phyloP scores from a whole-genome alignment of 2,113 vertebrate genomes.

The Oreochromis aureus region DNA sequence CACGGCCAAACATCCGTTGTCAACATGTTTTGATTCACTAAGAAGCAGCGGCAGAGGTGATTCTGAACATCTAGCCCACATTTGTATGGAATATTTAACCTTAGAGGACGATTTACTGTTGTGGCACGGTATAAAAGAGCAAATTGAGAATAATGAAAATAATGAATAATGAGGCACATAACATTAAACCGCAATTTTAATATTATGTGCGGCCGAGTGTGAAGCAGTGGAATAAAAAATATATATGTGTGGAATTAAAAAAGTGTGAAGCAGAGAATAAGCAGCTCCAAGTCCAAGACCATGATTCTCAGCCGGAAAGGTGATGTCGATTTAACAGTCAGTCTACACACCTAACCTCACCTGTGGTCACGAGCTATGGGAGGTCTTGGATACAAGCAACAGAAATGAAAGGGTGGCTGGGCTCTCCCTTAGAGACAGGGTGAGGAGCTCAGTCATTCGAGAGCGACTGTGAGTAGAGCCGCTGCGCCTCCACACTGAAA shows the following conservation, averaged over 20 bases:
- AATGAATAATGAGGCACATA: neutral
- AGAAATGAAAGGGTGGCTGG: neutral
- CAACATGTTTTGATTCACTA: neutral
- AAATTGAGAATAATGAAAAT: neutral
- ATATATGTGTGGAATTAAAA: neutral
- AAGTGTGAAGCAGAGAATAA: neutral
- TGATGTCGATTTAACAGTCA: neutral
- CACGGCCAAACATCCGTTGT: fast-evolving
- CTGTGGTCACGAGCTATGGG: neutral
- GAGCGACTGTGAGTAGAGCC: neutral
- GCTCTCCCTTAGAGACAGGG: neutral
- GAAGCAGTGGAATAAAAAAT: neutral
- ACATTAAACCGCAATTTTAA: neutral
- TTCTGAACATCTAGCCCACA: neutral
- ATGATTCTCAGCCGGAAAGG: neutral
- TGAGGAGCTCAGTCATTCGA: neutral
- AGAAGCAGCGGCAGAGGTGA: neutral
- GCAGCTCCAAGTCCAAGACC: neutral
- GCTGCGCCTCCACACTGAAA: neutral
- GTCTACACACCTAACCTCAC: neutral
- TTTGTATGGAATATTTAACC: neutral
- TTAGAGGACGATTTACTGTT: neutral
- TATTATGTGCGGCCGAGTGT: neutral
- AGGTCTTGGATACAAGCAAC: neutral
- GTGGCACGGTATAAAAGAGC: neutral